Evolutionary conservation across 1,140 invertebrate genomes (phyloP), one percentile per base, ranked within the genome.

Genomic region (Chelonus insularis): DNA sequence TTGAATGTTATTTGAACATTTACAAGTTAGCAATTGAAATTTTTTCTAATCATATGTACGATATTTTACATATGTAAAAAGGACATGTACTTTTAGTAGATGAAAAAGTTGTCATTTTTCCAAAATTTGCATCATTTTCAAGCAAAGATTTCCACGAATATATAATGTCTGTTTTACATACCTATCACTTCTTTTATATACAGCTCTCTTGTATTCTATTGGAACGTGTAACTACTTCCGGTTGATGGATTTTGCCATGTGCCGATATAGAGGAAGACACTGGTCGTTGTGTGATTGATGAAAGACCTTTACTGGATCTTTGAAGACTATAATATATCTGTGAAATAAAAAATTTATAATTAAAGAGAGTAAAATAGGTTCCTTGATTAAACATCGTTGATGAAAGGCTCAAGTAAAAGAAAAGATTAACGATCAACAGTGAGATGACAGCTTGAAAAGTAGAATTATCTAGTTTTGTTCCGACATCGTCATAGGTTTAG

Each of bases 131-230:
- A n/a, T n/a, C n/a, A n/a, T n/a, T n/a, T n/a, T n/a, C n/a, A n/a
- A n/a, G n/a, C n/a, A n/a, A n/a, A n/a, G 34, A 45, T 3, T 9
- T 51, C 43, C 12, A 12, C 23, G 16, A 21, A 25, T 21, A 39
- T 51, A 6, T 60, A 23, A 29, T 14, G 3, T 54, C 32, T 48
- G 11, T 7, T 43, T 16, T 43, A 43, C n/a, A 11, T 20, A 20
- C 37, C 3, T 25, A 21, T 43, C 16, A 29, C 20, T 43, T 20
- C 37, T 39, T 68, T 88, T 91, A 92, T 89, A 92, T 92, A 88
- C 90, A 92, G 83, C 89, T 91, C 83, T 92, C 90, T 79, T 92
- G 90, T 79, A 92, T 90, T 68, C 89, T 85, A 82, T 91, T 91
- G 43, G 90, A 91, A 47, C 90, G 90, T 65, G 90, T 91, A 61